Base-by-base conservation (phyloP, 92 coral and sea anemone genomes). In the Chrysogorgia sp. region DNA sequence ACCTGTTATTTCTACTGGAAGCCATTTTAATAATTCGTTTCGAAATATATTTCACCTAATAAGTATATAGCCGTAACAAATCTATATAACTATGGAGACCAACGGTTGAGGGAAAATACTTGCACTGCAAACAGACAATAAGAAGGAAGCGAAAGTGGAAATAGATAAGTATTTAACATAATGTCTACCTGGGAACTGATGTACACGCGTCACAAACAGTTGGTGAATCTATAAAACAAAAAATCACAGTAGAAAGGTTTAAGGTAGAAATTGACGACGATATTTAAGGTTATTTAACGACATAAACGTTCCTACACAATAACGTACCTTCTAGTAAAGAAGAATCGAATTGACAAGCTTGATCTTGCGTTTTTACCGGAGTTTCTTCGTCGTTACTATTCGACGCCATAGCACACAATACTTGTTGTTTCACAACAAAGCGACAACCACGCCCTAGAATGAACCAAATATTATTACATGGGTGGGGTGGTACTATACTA, bases 271-370 rank as follows among this genome's bases (percentile, higher is more conserved):
- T 52, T 14, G n/a, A 32, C 17, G 49, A 32, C 23, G 37, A 53
- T 28, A 56, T 32, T 25, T 5, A 30, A 20, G 48, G 22, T 40
- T n/a, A 53, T 26, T 19, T 17, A 55, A 20, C 34, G 33, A 12
- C 8, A 4, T 8, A 32, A 14, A 52, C 64, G 17, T 23, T 23
- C 30, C 32, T 4, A 29, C 19, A 25, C 55, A n/a, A 14, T n/a
- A 58, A 55, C 88, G 81, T 70, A 96, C 99, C 99, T 89, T 96
- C 99, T 22, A 96, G 88, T 48, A 96, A 89, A 48, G 96, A 85
- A 28, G 99, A 93, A 90, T 96, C 99, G 81, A 96, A 96, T 77
- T 96, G 99, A 75, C 99, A 96, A 25, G 99, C 99, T 57, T 96
- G 99, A 80, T 96, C 99, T 70, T 96, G 99, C 0, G 97, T 96